These are phyloP conservation scores for Tetragonula clypearis DNA, from an alignment of 1,140 invertebrate genomes.

Conservation along the genomic window DNA sequence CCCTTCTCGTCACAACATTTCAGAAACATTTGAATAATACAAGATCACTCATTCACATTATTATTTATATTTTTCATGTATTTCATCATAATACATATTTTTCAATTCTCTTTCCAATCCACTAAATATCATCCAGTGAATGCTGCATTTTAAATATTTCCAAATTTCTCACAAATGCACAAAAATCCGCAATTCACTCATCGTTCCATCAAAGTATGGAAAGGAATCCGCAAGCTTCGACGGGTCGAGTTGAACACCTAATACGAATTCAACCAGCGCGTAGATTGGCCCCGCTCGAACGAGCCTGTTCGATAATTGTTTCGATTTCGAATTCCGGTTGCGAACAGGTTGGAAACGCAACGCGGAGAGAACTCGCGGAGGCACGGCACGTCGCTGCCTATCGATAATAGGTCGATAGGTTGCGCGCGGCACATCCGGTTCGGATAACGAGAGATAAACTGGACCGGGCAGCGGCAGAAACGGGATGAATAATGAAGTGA, in stretches of 20 bases:
- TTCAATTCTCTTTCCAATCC: no score
- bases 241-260: not conserved
- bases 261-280: not conserved
- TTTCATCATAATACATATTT: no score
- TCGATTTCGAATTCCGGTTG: constrained; percentile 50
- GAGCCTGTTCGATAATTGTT: constrained; percentile 21
- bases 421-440: constrained; percentile 73
- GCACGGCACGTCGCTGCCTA: constrained; percentile 55
- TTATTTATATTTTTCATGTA: no score
- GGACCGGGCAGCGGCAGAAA: constrained; percentile 63
- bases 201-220: no score
- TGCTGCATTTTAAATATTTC: no score
- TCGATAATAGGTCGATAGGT: constrained; percentile 69
- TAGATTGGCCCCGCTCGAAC: not conserved
- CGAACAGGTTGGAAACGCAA: constrained; percentile 36
- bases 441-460: constrained; percentile 73
- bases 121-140: no score
- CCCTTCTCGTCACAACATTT: no score
- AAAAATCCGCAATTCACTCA: no score
- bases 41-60: no score
- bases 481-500: constrained; percentile 82
- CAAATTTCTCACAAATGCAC: no score
- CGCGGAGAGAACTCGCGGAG: constrained; percentile 69
- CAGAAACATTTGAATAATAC: no score
- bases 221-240: not conserved